A percentile compares a stretch with the other conserved stretches of the same genome.
These are phyloP conservation scores for Stratiolaelaps scimitus DNA, from an alignment of 1,140 invertebrate genomes.

Conservation along the genomic window DNA sequence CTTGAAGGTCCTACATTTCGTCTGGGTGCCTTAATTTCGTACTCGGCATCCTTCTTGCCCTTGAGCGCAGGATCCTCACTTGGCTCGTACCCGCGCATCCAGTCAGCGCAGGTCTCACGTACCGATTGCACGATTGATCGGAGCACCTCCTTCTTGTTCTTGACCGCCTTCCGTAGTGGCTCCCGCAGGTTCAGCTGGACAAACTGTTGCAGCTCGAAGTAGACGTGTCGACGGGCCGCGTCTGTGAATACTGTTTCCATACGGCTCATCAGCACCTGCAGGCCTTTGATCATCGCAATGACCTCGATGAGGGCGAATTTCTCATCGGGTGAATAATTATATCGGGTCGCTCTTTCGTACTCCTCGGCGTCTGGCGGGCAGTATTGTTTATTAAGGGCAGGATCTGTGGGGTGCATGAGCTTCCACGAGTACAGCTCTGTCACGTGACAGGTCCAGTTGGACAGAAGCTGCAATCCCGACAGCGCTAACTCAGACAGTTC, in stretches of 20 bases:
- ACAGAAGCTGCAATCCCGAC: constrained; percentile 77
- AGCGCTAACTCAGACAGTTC: constrained; percentile 82
- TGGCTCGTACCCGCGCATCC: constrained; percentile 80
- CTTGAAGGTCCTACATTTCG: constrained; percentile 67
- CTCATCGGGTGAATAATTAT: constrained; percentile 94
- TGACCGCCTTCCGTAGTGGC: constrained; percentile 86
- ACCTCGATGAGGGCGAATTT: constrained; percentile 92
- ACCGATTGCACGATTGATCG: constrained; percentile 85
- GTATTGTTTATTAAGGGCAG: constrained; percentile 75
- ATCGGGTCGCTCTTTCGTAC: constrained; percentile 93
- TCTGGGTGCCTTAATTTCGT: constrained; percentile 79
- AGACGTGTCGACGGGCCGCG: constrained; percentile 84
- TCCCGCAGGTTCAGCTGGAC: constrained; percentile 80
- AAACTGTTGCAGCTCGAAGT: constrained; percentile 94
- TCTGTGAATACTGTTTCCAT: constrained; percentile 97
- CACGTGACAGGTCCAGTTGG: constrained; percentile 92
- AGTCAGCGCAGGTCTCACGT: constrained; percentile 89
- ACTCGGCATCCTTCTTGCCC: constrained; percentile 90
- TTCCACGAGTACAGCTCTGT: constrained; percentile 98
- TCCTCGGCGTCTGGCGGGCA: constrained; percentile 96
- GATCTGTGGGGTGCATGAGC: constrained; percentile 90
- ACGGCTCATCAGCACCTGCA: constrained; percentile 89
- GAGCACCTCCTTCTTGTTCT: constrained; percentile 95
- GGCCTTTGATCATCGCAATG: constrained; percentile 97
- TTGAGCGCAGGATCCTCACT: constrained; percentile 80